phyloP scores from a whole-genome alignment of 2,797 vertebrate species.

The Acomys russatus region DNA sequence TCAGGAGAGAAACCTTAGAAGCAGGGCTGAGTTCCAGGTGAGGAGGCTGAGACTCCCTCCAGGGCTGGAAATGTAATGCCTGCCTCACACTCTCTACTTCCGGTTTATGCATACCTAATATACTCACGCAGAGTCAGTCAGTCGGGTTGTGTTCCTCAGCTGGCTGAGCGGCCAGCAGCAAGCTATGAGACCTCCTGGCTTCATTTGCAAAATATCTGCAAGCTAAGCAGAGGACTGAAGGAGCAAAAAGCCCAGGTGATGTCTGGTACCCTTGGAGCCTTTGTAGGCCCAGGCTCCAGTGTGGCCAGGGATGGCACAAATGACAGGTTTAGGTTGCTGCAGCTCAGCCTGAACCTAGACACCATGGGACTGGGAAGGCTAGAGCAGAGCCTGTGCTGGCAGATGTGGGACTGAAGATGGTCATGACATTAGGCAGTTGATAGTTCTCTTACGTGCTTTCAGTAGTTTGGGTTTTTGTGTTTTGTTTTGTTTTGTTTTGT shows the following conservation, averaged over 20 bases:
- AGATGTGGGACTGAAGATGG: neutral
- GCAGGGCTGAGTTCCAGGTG: neutral
- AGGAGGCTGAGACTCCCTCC: neutral
- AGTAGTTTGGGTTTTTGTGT: neutral
- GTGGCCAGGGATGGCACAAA: neutral
- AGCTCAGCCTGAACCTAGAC: neutral
- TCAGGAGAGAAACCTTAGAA: neutral
- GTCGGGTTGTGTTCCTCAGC: neutral
- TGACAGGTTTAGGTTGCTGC: neutral
- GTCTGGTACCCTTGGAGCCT: neutral
- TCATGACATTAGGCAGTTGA: neutral
- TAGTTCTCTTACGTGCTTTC: neutral
- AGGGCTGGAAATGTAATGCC: neutral
- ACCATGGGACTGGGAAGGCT: neutral
- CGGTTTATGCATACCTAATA: rapidly evolving
- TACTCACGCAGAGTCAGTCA: rapidly evolving
- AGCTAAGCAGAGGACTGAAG: neutral
- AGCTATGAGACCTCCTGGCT: neutral
- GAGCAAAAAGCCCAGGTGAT: no score
- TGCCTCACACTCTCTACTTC: rapidly evolving
- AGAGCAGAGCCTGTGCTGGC: no score
- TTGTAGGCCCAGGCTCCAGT: neutral
- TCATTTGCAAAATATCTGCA: constrained; percentile 1
- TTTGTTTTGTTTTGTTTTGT: neutral
- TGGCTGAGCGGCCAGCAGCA: neutral